Evolutionary conservation across 2,797 vertebrate genomes (phyloP).

Genomic region (Platyrinchus mystaceus): DNA sequence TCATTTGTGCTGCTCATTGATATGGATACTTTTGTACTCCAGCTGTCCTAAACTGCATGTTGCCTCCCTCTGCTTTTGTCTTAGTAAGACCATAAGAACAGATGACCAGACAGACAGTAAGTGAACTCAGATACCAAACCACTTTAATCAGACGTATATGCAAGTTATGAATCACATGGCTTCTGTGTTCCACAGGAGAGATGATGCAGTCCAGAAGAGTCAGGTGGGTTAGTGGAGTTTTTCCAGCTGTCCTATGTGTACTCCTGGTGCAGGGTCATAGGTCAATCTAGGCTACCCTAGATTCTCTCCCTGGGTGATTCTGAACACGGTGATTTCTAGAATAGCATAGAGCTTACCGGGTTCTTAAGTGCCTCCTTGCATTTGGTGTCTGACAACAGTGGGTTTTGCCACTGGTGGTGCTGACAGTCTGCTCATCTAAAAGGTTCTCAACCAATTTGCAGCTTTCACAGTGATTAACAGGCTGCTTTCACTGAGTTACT

Average conservation of each 20-base stretch:
- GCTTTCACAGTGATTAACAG: not conserved
- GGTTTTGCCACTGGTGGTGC: not conserved
- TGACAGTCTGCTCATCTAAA: not conserved
- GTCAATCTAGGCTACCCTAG: not conserved
- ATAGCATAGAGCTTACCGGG: fast-evolving
- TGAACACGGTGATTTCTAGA: not conserved
- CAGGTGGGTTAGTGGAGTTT: not conserved
- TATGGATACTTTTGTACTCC: not conserved
- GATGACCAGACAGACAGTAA: not conserved
- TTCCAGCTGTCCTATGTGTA: not conserved
- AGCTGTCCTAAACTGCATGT: not conserved
- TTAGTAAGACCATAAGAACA: not conserved
- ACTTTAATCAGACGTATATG: not conserved
- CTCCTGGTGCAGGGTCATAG: not conserved
- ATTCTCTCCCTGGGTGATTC: not conserved
- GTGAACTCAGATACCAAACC: not conserved
- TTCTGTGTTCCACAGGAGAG: not conserved
- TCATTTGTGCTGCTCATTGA: not conserved
- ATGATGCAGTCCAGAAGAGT: not conserved
- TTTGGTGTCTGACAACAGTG: not conserved
- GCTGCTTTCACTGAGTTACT: not conserved
- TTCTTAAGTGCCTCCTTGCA: not conserved
- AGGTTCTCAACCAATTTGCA: not conserved
- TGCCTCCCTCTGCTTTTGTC: not conserved
- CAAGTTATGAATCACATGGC: not conserved